Conservation (phyloP, 2,113 vertebrate genomes). For the Boulengeromyrus knoepffleri region DNA sequence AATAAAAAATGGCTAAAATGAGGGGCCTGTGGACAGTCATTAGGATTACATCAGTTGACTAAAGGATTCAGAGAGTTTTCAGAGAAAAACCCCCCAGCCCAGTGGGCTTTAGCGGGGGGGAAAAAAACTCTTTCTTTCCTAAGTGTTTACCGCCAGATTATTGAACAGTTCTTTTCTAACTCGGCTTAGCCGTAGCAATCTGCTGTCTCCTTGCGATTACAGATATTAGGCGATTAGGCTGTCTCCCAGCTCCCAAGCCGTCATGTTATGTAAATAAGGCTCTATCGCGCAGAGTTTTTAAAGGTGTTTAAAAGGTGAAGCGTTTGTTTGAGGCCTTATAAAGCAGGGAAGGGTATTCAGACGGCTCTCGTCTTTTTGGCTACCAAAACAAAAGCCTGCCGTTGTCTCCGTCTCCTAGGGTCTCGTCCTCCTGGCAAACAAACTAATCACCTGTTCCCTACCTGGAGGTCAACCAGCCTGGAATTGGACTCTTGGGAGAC, state of each 20-base stretch:
- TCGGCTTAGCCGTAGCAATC: neutral
- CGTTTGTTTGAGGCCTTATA: neutral
- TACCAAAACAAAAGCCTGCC: neutral
- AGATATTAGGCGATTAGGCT: conserved; percentile 13
- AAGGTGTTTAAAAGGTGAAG: neutral
- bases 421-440: neutral
- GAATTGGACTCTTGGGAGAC: neutral
- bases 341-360: neutral
- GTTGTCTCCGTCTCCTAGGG: neutral
- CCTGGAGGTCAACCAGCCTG: neutral
- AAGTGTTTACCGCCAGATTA: neutral
- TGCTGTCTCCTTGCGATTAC: neutral
- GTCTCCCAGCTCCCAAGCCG: neutral
- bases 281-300: neutral
- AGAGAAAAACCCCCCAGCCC: neutral
- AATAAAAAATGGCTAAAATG: neutral
- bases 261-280: neutral
- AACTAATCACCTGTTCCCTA: neutral
- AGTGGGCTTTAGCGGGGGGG: neutral
- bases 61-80: neutral
- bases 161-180: neutral
- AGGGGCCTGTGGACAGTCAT: neutral
- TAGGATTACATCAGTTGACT: conserved; percentile 5
- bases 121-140: neutral
- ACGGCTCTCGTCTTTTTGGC: neutral